Conservation (phyloP, 2,797 vertebrate species). For the Lycodopsis pacificus region DNA sequence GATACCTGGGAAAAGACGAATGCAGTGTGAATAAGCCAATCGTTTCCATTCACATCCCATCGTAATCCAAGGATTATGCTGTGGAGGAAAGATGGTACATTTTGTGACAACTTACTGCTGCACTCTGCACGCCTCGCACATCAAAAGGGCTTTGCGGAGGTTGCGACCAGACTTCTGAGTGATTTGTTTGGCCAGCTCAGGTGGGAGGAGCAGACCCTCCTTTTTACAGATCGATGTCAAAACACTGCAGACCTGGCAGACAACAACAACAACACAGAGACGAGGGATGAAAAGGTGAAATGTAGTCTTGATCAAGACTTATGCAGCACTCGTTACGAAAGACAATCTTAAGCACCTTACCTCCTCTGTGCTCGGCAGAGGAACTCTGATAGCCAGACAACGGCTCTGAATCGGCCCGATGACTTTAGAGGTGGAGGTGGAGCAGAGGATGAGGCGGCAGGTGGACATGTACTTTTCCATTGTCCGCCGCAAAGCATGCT, state of each 20-base stretch:
- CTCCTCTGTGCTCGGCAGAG: constrained; percentile 93
- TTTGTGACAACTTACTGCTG: constrained; percentile 90
- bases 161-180: constrained; percentile 94
- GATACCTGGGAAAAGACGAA: constrained; percentile 85
- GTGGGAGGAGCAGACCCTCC: constrained; percentile 92
- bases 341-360: constrained; percentile 68
- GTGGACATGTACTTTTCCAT: constrained; percentile 99
- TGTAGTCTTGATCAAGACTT: background rate
- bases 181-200: constrained; percentile 90
- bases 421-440: constrained; percentile 96
- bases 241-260: constrained; percentile 90
- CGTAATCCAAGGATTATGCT: background rate
- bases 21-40: background rate
- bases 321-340: background rate
- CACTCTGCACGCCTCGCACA: constrained; percentile 97
- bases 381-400: constrained; percentile 93
- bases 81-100: background rate
- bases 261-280: background rate
- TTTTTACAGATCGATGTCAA: constrained; percentile 93
- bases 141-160: constrained; percentile 94
- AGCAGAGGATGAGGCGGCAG: constrained; percentile 95
- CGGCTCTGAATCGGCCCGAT: constrained; percentile 95
- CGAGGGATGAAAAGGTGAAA: rapidly evolving
- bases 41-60: background rate
- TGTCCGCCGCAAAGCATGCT: constrained; percentile 95